Evolutionary conservation across 2,888 invertebrate genomes (phyloP), one percentile per base, ranked within the genome.

Genomic region (Lycaena phlaeas): DNA sequence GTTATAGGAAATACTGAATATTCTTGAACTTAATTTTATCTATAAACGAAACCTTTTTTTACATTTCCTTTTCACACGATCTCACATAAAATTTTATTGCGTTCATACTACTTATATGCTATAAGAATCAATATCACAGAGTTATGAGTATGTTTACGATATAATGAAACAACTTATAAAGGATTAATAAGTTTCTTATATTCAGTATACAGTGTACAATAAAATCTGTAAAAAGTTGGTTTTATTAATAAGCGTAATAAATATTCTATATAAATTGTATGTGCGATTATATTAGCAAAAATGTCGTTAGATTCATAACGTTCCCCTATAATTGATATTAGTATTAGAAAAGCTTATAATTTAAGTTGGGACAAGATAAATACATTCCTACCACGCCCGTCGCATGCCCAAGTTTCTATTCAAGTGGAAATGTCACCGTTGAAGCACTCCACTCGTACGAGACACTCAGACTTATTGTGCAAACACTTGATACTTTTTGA

Each of bases 361-460:
- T 25, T 14, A 17, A 30, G 30, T 31, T 26, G 42, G 36, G 30
- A n/a, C n/a, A n/a, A n/a, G n/a, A n/a, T n/a, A n/a, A 15, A 17
- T 17, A 36, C 41, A 49, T 44, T 45, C 43, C 41, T 30, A 41
- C 50, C 47, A 43, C 54, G 47, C 49, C 49, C 41, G 27, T 30
- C 36, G 15, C 46, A 39, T 37, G 38, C 42, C 31, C 36, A 42
- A 41, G 49, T 51, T 47, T 51, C 48, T 54, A 51, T 43, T 52
- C 43, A 42, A 54, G 43, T 53, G 49, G 50, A 50, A 55, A 50
- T 45, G 54, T 56, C 53, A 45, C 48, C 50, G 47, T 43, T 52
- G 51, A 51, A 45, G 49, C 43, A 36, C 45, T 44, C 42, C 42
- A 44, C 43, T 38, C 40, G 40, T 42, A 44, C 44, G 38, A 56